These are phyloP conservation scores for Dolichomitus sp. DNA, from an alignment of 2,888 invertebrate genomes.

Conservation along the genomic window DNA sequence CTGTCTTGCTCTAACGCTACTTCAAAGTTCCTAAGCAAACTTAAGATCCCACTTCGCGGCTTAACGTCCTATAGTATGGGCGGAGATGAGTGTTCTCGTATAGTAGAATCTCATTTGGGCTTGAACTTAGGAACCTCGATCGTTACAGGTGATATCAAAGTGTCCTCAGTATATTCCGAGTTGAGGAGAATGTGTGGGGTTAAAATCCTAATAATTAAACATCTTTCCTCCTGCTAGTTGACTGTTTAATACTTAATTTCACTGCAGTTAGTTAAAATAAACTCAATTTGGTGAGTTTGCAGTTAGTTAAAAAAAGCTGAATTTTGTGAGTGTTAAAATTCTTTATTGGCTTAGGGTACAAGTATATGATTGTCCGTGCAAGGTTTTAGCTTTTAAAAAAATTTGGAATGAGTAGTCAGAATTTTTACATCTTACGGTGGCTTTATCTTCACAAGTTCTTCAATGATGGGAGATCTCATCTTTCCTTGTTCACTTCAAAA, in stretches of 20 bases:
- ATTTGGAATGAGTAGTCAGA: background rate
- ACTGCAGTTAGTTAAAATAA: background rate
- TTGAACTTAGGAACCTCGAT: slow-evolving; percentile 33
- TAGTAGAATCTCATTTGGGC: slow-evolving; percentile 50
- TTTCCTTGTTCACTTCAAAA: background rate
- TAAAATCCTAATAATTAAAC: background rate
- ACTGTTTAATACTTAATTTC: background rate
- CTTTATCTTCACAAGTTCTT: background rate
- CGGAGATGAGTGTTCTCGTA: slow-evolving; percentile 40
- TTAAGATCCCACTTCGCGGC: slow-evolving; percentile 46
- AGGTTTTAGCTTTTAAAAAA: background rate
- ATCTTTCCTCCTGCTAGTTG: background rate
- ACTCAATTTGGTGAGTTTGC: too few relatives aligned
- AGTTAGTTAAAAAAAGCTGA: background rate
- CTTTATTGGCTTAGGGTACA: background rate
- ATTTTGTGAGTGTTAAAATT: background rate
- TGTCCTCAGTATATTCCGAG: background rate
- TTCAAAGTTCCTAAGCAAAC: slow-evolving; percentile 60
- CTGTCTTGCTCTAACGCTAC: slow-evolving; percentile 34
- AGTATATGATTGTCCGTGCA: background rate
- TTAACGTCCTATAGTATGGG: slow-evolving; percentile 24
- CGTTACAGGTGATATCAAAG: slow-evolving; percentile 34
- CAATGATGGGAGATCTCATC: background rate
- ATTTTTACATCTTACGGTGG: background rate
- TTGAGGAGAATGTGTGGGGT: background rate